A percentile compares a stretch with the other conserved stretches of the same genome.
Conservation (phyloP, 2,797 vertebrate genomes). For the Chromobotia macracanthus region DNA sequence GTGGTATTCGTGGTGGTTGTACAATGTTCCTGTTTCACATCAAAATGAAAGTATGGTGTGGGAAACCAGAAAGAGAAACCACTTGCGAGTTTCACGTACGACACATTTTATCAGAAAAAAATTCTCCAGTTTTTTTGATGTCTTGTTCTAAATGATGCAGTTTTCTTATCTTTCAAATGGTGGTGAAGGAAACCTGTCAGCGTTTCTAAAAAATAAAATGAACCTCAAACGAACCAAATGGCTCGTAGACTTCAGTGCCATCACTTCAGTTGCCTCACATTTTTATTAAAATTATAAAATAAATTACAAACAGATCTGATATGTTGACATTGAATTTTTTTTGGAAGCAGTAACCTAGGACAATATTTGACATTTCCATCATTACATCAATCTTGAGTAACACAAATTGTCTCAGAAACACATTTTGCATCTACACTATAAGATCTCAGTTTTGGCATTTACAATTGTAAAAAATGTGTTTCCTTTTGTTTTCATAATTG, state of each 20-base stretch:
- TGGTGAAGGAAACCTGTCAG: no score
- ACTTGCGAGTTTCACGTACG: conserved; percentile 52
- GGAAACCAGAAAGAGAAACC: conserved; percentile 59
- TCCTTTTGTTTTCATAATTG: not conserved
- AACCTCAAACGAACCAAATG: no score
- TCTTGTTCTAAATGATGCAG: not conserved
- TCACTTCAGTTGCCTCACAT: no score
- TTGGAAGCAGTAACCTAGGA: no score
- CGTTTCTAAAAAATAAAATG: no score
- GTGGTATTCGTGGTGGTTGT: conserved; percentile 46
- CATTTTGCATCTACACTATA: not conserved
- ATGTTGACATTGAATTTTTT: no score
- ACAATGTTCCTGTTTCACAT: conserved; percentile 57
- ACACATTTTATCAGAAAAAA: conserved; percentile 22
- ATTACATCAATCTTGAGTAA: not conserved
- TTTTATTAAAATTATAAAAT: no score
- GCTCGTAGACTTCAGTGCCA: no score
- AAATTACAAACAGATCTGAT: not conserved
- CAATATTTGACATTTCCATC: no score
- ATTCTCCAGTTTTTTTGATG: conserved; percentile 28
- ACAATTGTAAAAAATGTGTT: conserved; percentile 27
- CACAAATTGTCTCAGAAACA: not conserved
- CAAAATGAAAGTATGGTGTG: conserved; percentile 62
- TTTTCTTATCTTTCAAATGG: not conserved
- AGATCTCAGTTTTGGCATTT: conserved; percentile 20